These are phyloP conservation scores for Globodera ellingtonae DNA, from an alignment of 1,140 invertebrate genomes.

Conservation along the genomic window DNA sequence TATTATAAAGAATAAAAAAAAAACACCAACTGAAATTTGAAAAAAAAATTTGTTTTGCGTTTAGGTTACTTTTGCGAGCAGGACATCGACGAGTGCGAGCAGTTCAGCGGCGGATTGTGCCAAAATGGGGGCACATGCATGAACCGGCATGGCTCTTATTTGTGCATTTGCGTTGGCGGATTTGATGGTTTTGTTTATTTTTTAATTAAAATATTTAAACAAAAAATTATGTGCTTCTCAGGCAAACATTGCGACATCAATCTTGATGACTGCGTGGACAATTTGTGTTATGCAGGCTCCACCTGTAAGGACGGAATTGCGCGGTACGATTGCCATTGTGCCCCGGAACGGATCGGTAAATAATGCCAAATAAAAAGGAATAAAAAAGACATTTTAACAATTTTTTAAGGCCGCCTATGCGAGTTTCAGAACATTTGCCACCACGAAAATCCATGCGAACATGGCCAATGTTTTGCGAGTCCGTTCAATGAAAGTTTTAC, in stretches of 20 bases:
- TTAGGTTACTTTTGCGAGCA: too few relatives aligned
- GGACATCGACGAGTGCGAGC: too few relatives aligned
- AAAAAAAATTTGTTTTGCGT: too few relatives aligned
- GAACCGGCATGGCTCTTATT: constrained; percentile 85
- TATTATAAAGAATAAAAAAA: too few relatives aligned
- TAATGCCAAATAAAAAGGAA: neutral
- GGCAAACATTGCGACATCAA: constrained; percentile 3
- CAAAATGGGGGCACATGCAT: constrained; percentile 82
- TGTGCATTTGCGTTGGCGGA: constrained; percentile 81
- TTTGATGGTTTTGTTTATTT: constrained; percentile 72
- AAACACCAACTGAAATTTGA: too few relatives aligned
- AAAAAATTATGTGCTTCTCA: neutral
- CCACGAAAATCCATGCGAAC: constrained; percentile 21
- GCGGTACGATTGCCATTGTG: constrained; percentile 91
- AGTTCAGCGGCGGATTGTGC: constrained; percentile 67
- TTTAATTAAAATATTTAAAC: too few relatives aligned
- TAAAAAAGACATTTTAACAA: neutral
- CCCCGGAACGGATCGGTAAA: constrained; percentile 77
- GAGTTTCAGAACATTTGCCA: constrained; percentile 44
- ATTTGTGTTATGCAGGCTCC: constrained; percentile 74
- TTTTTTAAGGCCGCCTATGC: constrained; percentile 31
- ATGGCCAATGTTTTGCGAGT: constrained; percentile 34
- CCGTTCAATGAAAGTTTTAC: constrained; percentile 19
- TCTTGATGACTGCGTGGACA: constrained; percentile 40
- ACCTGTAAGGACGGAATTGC: constrained; percentile 95